Conservation (phyloP, 1,140 invertebrate genomes). For the Maconellicoccus hirsutus region DNA sequence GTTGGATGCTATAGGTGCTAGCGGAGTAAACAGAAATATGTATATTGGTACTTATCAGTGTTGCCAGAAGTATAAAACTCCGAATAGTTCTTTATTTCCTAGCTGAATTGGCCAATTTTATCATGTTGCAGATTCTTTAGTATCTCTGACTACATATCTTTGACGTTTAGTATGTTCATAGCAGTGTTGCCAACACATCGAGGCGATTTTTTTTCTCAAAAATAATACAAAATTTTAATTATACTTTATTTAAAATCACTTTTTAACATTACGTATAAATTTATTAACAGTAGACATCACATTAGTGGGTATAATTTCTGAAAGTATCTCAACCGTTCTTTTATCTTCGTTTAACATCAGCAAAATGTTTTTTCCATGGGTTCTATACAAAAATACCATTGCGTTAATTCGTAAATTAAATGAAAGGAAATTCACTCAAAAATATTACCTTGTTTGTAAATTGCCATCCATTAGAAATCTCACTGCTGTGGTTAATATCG, state of each 20-base stretch:
- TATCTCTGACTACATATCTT: too few species aligned
- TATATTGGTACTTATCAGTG: too few species aligned
- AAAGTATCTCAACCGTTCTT: slow-evolving; percentile 48
- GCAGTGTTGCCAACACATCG: too few species aligned
- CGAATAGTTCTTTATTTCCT: too few species aligned
- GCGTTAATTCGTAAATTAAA: slow-evolving; percentile 2
- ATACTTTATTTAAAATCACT: neutral
- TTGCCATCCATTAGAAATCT: slow-evolving; percentile 75
- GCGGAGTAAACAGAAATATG: too few species aligned
- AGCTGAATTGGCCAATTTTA: too few species aligned
- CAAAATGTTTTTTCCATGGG: slow-evolving; percentile 54
- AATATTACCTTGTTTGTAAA: slow-evolving; percentile 60
- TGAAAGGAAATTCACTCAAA: neutral
- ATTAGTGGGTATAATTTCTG: slow-evolving; percentile 50
- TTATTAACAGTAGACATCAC: slow-evolving; percentile 54
- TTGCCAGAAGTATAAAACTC: too few species aligned
- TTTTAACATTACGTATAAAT: slow-evolving; percentile 36
- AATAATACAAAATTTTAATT: neutral
- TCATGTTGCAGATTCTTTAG: too few species aligned
- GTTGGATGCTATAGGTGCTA: too few species aligned
- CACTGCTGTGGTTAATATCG: slow-evolving; percentile 63
- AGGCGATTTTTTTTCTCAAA: too few species aligned
- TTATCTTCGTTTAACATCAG: slow-evolving; percentile 44
- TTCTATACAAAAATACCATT: slow-evolving; percentile 38
- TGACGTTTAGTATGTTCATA: too few species aligned